These are phyloP conservation scores for Tupaia tana DNA, from an alignment of 2,113 vertebrate species.

Conservation along the genomic window DNA sequence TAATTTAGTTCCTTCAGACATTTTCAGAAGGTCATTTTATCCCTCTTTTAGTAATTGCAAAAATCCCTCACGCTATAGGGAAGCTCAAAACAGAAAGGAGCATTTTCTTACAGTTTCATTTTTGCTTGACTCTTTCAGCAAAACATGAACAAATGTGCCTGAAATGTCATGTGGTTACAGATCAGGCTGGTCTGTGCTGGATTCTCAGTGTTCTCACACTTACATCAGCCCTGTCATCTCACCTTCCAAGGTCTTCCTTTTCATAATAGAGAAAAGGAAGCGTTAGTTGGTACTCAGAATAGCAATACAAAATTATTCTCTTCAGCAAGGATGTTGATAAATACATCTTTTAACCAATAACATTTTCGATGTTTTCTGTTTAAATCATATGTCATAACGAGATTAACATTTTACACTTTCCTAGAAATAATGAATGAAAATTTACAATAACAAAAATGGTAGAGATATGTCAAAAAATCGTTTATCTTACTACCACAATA, in stretches of 20 bases:
- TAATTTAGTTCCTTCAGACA: not conserved
- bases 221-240: not conserved
- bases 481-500: not conserved
- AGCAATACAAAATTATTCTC: not conserved
- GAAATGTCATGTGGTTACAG: not conserved
- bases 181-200: too few relatives aligned
- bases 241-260: not conserved
- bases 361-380: not conserved
- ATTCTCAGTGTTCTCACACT: not conserved
- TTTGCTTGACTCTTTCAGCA: not conserved
- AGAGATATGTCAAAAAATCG: not conserved
- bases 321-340: not conserved
- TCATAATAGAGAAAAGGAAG: not conserved
- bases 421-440: not conserved
- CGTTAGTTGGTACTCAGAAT: not conserved
- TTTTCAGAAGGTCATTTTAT: not conserved
- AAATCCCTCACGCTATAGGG: not conserved
- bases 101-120: not conserved
- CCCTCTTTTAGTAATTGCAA: not conserved
- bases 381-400: not conserved
- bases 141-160: not conserved
- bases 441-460: not conserved
- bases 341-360: not conserved
- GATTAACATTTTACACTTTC: not conserved
- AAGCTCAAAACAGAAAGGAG: not conserved